Percentiles rank a stretch among this genome's conserved stretches.
Evolutionary conservation across 2,888 invertebrate genomes (phyloP).

Genomic region (Patella depressa): DNA sequence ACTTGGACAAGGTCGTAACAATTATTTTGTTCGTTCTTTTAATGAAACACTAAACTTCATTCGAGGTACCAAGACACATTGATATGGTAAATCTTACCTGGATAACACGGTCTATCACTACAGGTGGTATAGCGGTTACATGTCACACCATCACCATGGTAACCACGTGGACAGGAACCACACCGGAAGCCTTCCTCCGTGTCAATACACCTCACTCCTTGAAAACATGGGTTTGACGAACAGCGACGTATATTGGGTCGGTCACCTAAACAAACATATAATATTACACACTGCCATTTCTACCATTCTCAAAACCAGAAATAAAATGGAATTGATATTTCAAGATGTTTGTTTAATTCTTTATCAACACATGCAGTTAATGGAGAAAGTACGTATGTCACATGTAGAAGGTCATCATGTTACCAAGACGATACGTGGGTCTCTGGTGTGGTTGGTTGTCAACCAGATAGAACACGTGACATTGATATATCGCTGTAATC

Average conservation of each 20-base stretch:
- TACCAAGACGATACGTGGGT: background rate
- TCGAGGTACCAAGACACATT: background rate
- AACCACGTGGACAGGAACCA: constrained; percentile 83
- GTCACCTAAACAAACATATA: constrained; percentile 3
- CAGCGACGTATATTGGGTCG: constrained; percentile 73
- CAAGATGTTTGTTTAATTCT: too few relatives aligned
- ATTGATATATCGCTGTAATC: too few relatives aligned
- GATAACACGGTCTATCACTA: constrained; percentile 62
- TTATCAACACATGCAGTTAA: too few relatives aligned
- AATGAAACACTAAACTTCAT: too few relatives aligned
- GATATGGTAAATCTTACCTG: constrained; percentile 42
- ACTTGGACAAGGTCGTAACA: too few relatives aligned
- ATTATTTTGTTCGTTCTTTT: too few relatives aligned
- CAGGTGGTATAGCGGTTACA: constrained; percentile 72
- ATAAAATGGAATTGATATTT: too few relatives aligned
- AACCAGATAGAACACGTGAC: too few relatives aligned
- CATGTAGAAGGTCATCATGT: background rate
- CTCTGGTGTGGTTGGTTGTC: background rate
- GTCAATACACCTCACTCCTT: constrained; percentile 71
- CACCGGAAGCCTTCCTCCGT: constrained; percentile 58
- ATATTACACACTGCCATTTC: too few relatives aligned
- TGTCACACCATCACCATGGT: constrained; percentile 82
- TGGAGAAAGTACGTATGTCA: background rate
- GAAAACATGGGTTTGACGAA: constrained; percentile 81
- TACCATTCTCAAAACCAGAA: too few relatives aligned